Base-by-base conservation (phyloP, 1,140 invertebrate species). In the Sogatella furcifera region DNA sequence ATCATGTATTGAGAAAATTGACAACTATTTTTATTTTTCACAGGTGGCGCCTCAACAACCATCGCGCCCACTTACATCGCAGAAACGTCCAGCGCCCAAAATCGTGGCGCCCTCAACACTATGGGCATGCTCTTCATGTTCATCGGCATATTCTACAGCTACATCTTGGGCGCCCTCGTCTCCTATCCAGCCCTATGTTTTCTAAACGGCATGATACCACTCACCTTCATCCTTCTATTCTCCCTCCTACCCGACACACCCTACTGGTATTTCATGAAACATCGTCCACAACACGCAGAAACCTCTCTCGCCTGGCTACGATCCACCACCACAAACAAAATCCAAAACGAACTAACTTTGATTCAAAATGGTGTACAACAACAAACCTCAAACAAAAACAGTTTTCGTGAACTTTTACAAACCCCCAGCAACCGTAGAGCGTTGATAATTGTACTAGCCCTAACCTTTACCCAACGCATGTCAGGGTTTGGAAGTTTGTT, bases 181-280 rank as follows among this genome's bases (percentile, higher is more conserved):
- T 75, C 77, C 0, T 92, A 92, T 73, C 70, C 74, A 31, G 74
- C 73, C 2, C 76, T 90, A 11, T 83, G 84, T 62, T 80, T 86
- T 60, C 70, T 80, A 1, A 85, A 84, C 61, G 73, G 81, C 3
- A 71, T 74, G 0, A 67, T 85, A 41, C 84, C 84, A 0, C 65
- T 82, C 0, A 42, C 82, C 1, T 86, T 90, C 71, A 65, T 87
- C 0, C 59, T 79, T 0, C 81, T 84, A 63, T 86, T 88, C 74
- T 61, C 80, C 10, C 80, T 83, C 44, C 85, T 92, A 76, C 91
- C 91, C 0, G 92, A 95, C 69, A 86, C 87, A 44, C 92, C 92
- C 0, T 84, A 83, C 60, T 89, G 80, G 63, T 74, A 84, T 31
- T 71, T 89, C 0, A 73, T 74, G 8, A 80, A 80, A 67, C 77